Percentiles rank a stretch among this genome's conserved stretches.
Conservation (phyloP, 2,113 vertebrate species). For the Syngnathus scovelli region DNA sequence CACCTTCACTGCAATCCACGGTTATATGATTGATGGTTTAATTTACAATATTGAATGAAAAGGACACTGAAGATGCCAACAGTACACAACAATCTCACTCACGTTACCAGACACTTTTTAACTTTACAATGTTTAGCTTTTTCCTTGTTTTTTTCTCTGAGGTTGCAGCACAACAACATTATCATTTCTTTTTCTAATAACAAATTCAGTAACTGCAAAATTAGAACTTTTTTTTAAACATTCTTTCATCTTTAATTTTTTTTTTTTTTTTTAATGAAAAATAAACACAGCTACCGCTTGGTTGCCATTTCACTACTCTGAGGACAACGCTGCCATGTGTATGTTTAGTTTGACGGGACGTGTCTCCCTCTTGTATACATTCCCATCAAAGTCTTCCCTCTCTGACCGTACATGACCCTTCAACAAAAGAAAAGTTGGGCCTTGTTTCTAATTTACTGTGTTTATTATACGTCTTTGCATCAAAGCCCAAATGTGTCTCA, state of each 20-base stretch:
- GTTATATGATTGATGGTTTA: neutral
- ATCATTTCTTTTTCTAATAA: too few relatives aligned
- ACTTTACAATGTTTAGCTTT: neutral
- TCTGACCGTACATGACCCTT: slow-evolving; percentile 10
- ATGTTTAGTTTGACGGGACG: neutral
- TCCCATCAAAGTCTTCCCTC: slow-evolving; percentile 29
- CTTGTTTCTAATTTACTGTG: slow-evolving; percentile 65
- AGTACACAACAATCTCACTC: too few relatives aligned
- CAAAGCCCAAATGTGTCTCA: slow-evolving; percentile 45
- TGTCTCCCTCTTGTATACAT: slow-evolving; percentile 45
- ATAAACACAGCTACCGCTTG: neutral
- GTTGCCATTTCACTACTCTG: neutral
- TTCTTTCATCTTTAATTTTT: neutral
- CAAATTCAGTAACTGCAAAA: too few relatives aligned
- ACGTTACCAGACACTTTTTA: too few relatives aligned
- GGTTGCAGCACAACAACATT: too few relatives aligned
- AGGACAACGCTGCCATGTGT: neutral
- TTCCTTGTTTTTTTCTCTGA: neutral
- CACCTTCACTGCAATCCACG: neutral
- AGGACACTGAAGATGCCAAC: neutral
- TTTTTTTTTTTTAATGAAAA: neutral
- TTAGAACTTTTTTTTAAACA: too few relatives aligned
- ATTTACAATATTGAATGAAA: neutral
- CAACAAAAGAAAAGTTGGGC: slow-evolving; percentile 23
- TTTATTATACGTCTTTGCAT: slow-evolving; percentile 63